Evolutionary conservation across 2,797 vertebrate genomes (phyloP), one percentile per base, ranked within the genome.

Genomic region (Micropoecilia bifurca): DNA sequence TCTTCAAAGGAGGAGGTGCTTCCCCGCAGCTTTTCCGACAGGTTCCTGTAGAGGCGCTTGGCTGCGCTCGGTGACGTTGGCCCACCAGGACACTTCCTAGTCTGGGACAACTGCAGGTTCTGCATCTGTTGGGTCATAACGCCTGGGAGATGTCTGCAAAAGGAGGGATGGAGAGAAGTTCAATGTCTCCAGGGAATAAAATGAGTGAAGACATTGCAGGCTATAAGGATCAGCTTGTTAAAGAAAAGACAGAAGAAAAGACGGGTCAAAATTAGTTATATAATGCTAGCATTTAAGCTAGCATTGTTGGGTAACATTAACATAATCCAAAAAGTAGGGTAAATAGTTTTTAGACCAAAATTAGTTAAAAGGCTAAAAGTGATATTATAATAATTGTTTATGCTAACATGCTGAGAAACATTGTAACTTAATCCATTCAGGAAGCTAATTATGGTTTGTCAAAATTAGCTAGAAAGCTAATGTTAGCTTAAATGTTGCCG

Each of bases 91-190:
- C 96, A 95, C 92, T 97, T 98, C 85, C 97, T 97, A 83, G 87
- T 95, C 89, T 97, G 97, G 33, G 96, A 95, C 82, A 98, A 93
- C 82, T 97, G 97, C 47, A 99, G 92, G 89, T 95, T 98, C 89
- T 98, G 98, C 98, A 99, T 99, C 91, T 98, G 98, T 93, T 98
- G 97, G 4, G 96, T 98, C 98, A 99, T 98, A 39, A 93, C 95
- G 82, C 87, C 89, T 1, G 91, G 71, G 76, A 90, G 85, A 76
- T 87, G 95, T 92, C 97, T 97, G 86, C 12, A 1, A 69, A 47
- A 41, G 50, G 43, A 41, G 1, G 25, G 69, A 50, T n/a, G 2
- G 14, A 53, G 1, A 36, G 28, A 66, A 28, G 10, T 46, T 12
- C 41, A 41, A 25, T 25, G 41, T 6, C 25, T 25, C 8, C 7